These are phyloP conservation scores for Drosophila mimica DNA, from an alignment of 2,888 invertebrate genomes.

Conservation along the genomic window DNA sequence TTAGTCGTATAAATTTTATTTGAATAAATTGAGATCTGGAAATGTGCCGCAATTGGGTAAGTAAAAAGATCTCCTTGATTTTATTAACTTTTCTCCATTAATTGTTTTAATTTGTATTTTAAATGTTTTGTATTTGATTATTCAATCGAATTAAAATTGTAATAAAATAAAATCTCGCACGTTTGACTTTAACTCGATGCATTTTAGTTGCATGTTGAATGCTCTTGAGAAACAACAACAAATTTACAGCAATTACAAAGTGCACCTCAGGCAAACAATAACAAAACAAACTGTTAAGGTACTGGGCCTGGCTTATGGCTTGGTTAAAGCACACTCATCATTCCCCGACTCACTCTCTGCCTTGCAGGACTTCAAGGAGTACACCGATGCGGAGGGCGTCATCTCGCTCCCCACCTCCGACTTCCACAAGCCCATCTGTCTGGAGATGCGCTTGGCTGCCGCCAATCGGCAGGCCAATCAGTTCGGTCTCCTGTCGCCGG, in stretches of 20 bases:
- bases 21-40: slow-evolving; percentile 36
- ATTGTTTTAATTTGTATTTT: slow-evolving; percentile 4
- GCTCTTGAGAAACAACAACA: slow-evolving; percentile 45
- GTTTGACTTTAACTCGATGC: slow-evolving; percentile 69
- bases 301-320: slow-evolving; percentile 15
- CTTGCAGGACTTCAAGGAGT: slow-evolving; percentile 94
- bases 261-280: slow-evolving; percentile 28
- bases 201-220: slow-evolving; percentile 70
- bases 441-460: slow-evolving; percentile 89
- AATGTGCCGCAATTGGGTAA: slow-evolving; percentile 33
- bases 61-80: slow-evolving; percentile 31
- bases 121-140: slow-evolving; percentile 7
- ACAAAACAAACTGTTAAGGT: slow-evolving; percentile 14
- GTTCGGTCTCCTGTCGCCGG: slow-evolving; percentile 70
- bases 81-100: not conserved
- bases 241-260: slow-evolving; percentile 32
- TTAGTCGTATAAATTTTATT: slow-evolving; percentile 48
- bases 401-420: slow-evolving; percentile 95
- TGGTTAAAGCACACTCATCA: slow-evolving; percentile 9
- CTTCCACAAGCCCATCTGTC: slow-evolving; percentile 92
- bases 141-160: slow-evolving; percentile 15
- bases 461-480: slow-evolving; percentile 65
- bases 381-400: slow-evolving; percentile 95
- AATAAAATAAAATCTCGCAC: slow-evolving; percentile 42
- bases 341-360: slow-evolving; percentile 17